Conservation (phyloP, 2,113 vertebrate species). For the Neolamprologus toae region DNA sequence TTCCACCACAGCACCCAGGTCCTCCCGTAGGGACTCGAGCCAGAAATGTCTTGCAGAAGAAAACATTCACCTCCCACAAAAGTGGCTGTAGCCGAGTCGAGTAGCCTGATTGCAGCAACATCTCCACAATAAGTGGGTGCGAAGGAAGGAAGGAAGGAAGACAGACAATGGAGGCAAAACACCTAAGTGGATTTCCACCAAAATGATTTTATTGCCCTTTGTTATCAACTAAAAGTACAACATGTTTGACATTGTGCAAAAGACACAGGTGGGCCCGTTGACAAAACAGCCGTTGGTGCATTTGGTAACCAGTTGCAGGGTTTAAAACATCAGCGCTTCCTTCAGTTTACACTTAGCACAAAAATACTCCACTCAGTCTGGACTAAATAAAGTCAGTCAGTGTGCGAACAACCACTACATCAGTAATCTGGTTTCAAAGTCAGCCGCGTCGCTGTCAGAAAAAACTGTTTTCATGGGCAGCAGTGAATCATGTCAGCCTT, state of each 20-base stretch:
- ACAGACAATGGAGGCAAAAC: not conserved
- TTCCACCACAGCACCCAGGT: not conserved
- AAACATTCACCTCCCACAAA: not conserved
- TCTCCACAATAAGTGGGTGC: not conserved
- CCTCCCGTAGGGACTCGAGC: not conserved
- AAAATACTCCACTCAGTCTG: not conserved
- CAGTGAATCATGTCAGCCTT: not conserved
- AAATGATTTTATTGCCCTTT: slow-evolving; percentile 29
- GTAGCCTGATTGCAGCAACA: not conserved
- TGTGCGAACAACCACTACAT: not conserved
- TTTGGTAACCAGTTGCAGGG: not conserved
- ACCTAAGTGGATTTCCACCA: not conserved
- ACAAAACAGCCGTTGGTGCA: not conserved
- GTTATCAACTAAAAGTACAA: not conserved
- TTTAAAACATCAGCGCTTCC: not conserved
- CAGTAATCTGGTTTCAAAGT: not conserved
- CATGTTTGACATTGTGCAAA: slow-evolving; percentile 5
- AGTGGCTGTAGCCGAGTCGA: not conserved
- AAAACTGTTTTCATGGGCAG: not conserved
- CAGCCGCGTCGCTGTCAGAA: not conserved
- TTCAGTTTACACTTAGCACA: not conserved
- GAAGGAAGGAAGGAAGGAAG: not conserved
- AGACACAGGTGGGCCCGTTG: not conserved
- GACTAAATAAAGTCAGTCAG: not conserved
- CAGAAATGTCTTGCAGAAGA: not conserved